Evolutionary conservation across 2,888 invertebrate genomes (phyloP), one percentile per base, ranked within the genome.

Genomic region (Brachypalpus laphriformis): DNA sequence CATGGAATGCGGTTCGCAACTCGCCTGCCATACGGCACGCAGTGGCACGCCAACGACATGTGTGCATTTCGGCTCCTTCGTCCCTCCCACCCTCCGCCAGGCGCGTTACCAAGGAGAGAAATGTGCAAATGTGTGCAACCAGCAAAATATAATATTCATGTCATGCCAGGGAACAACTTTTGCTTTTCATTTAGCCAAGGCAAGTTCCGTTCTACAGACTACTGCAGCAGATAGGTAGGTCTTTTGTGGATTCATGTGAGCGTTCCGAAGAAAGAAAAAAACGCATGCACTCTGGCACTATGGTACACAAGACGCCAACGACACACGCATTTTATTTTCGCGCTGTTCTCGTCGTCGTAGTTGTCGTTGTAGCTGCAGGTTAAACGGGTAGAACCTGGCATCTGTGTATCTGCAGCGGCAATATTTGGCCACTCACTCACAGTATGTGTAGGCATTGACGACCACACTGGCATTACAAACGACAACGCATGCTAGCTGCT

Each of bases 91-190:
- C 59, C 57, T 9, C 7, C 14, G 42, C 22, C 11, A 2, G 11
- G n/a, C n/a, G 56, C 11, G 25, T 42, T 51, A 20, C 40, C 37
- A 65, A 66, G 59, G 85, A 83, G 68, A 76, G 42, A 85, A 66
- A 25, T 25, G 25, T 25, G 76, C 75, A 80, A 75, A 81, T 81
- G n/a, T n/a, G 81, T 74, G 63, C 75, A 56, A 51, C 72, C 68
- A 75, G 59, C 74, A 75, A 25, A 75, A 85, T 85, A 85, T 81
- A 71, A 75, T 81, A 85, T 85, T 85, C 85, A 81, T 85, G 85
- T 85, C 85, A 85, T 81, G 81, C 76, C 81, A 85, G 76, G 85
- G 85, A 85, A 85, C 85, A 85, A 85, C 85, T 85, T 85, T 85
- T 85, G 85, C 85, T 85, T 85, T 85, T 85, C 85, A 85, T 85